A percentile compares a stretch with the other conserved stretches of the same genome.
These are phyloP conservation scores for Pseudochromis fuscus DNA, from an alignment of 2,797 vertebrate species.

Conservation along the genomic window DNA sequence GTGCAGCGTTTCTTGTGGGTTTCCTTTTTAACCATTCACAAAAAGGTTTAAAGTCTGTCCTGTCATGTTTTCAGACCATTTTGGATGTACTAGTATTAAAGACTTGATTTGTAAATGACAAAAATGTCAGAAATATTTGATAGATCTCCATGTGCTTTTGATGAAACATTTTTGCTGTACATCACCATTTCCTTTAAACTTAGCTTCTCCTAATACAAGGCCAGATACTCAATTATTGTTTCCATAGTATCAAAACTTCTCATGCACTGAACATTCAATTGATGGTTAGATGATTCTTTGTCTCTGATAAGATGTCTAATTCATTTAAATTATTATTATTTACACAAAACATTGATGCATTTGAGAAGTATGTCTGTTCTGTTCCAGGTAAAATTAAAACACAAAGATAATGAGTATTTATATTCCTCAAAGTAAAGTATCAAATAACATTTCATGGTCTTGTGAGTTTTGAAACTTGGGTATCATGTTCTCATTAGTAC, in stretches of 20 bases:
- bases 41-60: not conserved
- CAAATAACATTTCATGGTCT: not conserved
- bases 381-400: too few relatives aligned
- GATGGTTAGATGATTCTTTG: too few relatives aligned
- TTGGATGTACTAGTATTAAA: not conserved
- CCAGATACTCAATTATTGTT: not conserved
- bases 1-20: not conserved
- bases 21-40: too few relatives aligned
- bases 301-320: too few relatives aligned
- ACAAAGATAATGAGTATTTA: not conserved
- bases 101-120: not conserved
- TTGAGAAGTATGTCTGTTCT: not conserved
- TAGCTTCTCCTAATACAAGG: not conserved
- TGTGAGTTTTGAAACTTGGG: not conserved
- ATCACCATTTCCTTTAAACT: not conserved
- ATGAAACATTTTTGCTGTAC: too few relatives aligned
- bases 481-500: not conserved
- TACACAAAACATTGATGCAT: not conserved
- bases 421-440: not conserved
- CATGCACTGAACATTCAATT: too few relatives aligned
- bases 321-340: too few relatives aligned
- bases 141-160: too few relatives aligned
- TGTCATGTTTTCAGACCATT: not conserved
- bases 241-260: too few relatives aligned
- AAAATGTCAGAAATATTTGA: not conserved